Conservation (phyloP, 2,888 invertebrate species). For the Julus scanicus region DNA sequence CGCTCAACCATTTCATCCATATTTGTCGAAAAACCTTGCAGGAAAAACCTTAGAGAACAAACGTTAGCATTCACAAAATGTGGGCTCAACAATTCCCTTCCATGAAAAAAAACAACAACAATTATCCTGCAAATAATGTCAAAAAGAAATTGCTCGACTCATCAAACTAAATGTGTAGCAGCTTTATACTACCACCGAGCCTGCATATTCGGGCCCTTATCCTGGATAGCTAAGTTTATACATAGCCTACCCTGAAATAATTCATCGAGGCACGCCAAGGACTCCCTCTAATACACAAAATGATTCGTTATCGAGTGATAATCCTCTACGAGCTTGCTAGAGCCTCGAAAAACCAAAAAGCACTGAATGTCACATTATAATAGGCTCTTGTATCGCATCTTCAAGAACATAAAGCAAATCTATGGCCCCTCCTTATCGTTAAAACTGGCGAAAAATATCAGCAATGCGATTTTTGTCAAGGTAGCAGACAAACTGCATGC, state of each 20-base stretch:
- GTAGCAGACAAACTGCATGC: neutral
- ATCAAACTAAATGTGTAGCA: conserved; percentile 11
- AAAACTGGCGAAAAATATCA: neutral
- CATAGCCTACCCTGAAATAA: conserved; percentile 45
- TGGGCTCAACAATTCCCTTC: conserved; percentile 11
- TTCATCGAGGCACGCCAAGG: conserved; percentile 47
- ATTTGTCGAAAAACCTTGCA: neutral
- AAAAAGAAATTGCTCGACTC: neutral
- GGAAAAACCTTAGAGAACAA: neutral
- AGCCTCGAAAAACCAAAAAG: neutral
- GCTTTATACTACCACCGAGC: neutral
- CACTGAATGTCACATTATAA: conserved; percentile 1
- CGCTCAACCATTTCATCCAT: neutral
- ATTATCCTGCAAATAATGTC: neutral
- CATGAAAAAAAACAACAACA: neutral
- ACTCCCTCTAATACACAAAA: conserved; percentile 18
- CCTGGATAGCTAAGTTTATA: conserved; percentile 48
- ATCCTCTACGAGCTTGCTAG: neutral
- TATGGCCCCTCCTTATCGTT: neutral
- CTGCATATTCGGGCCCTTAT: conserved; percentile 46
- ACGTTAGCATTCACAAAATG: conserved; percentile 26
- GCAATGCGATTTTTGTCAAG: neutral
- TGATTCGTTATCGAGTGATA: conserved; percentile 8
- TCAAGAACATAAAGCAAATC: neutral
- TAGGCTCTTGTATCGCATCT: neutral